These are phyloP conservation scores for Onychomys torridus DNA, from an alignment of 2,797 vertebrate species.

Conservation along the genomic window DNA sequence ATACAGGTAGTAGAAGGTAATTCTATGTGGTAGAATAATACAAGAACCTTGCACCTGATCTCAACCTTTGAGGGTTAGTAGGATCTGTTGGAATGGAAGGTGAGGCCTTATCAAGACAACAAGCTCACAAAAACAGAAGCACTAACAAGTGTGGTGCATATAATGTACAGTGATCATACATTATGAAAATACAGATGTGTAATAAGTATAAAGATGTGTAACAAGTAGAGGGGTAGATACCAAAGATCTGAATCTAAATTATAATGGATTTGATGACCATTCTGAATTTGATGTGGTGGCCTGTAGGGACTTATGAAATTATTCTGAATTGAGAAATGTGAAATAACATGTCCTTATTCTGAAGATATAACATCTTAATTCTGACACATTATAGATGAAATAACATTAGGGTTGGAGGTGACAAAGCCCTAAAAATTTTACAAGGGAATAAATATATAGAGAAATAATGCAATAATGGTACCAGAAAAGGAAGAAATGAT, in stretches of 20 bases:
- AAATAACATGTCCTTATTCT: background rate
- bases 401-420: background rate
- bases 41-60: background rate
- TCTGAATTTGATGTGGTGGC: background rate
- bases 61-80: background rate
- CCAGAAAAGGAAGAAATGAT: constrained; percentile 15
- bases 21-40: background rate
- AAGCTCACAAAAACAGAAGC: background rate
- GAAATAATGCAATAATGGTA: background rate
- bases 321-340: constrained; percentile 14
- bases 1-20: background rate
- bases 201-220: background rate
- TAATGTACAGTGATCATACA: background rate
- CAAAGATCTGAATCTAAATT: background rate
- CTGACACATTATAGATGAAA: background rate
- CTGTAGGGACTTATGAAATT: background rate
- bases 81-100: background rate
- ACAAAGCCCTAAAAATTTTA: background rate
- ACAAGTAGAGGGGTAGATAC: background rate
- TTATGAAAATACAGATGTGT: background rate
- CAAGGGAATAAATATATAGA: background rate
- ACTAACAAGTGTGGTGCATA: background rate
- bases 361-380: background rate
- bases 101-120: background rate
- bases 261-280: background rate